Base-by-base conservation (phyloP, 2,113 vertebrate species). In the Sciurus niger region DNA sequence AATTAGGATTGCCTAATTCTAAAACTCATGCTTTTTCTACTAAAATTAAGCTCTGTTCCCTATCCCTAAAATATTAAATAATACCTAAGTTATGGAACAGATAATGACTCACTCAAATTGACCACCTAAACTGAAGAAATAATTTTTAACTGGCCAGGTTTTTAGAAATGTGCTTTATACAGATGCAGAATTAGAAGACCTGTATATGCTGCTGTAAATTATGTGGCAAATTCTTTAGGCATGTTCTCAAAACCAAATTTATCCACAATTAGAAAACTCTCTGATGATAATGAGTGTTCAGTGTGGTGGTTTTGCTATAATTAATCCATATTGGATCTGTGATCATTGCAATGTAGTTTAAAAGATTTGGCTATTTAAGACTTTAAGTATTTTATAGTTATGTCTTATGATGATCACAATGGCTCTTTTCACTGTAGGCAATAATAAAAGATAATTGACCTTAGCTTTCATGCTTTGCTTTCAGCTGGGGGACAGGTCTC, bases 361-460 rank as follows among this genome's bases (percentile, higher is more conserved):
- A 82, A 95, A 25, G 4, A 12, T 78, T 34, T 93, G 32, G 43
- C 68, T 53, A 82, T 87, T 98, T 96, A 96, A 82, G 58, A 97
- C 0, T 9, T 84, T 70, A 95, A 93, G 80, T 89, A 60, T 97
- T 96, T 97, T 86, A 93, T 93, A 83, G 70, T 97, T 32, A 63
- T 3, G 0, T 22, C 8, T 95, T 58, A 67, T 14, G 13, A 77
- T 91, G 60, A 95, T 55, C 60, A 63, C 13, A 95, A 40, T 80
- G 73, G 22, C 58, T 77, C 34, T 94, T 74, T 79, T 53, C 37
- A 65, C 7, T 65, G 84, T 6, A 34, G 82, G 78, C 58, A 51
- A 96, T 94, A 78, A 93, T 72, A 82, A 63, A 43, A 55, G 24
- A 87, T 73, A 84, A 97, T 74, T 97, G 95, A 98, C 93, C 55